Evolutionary conservation across 1,140 invertebrate species (phyloP).

Genomic region (Parasteatoda tepidariorum): DNA sequence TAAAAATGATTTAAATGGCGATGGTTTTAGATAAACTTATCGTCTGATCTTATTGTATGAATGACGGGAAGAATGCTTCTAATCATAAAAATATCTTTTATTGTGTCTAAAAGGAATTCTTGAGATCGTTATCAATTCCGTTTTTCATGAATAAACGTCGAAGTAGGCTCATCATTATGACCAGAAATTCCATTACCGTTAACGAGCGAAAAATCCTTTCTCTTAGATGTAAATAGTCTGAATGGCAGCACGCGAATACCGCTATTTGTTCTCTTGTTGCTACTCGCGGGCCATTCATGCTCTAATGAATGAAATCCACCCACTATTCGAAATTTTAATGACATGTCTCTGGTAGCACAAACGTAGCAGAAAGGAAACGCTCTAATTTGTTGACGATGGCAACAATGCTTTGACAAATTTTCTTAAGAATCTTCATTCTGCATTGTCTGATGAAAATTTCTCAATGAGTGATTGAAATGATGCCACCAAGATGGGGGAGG

Average conservation of each 20-base stretch:
- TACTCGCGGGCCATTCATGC: slow-evolving; percentile 4
- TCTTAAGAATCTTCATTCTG: slow-evolving; percentile 3
- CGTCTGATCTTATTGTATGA: neutral
- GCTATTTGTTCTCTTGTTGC: neutral
- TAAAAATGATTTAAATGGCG: no score
- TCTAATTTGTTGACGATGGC: slow-evolving; percentile 39
- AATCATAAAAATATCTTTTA: neutral
- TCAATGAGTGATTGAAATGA: neutral
- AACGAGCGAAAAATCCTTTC: neutral
- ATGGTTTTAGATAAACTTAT: neutral
- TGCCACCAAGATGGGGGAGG: neutral
- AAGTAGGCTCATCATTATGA: neutral
- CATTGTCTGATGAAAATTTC: slow-evolving; percentile 2
- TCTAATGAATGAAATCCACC: slow-evolving; percentile 35
- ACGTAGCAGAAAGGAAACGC: slow-evolving; percentile 26
- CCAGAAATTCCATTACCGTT: neutral
- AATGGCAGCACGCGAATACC: neutral
- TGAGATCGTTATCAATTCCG: neutral
- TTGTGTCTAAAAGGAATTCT: neutral
- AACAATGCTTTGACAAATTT: slow-evolving; percentile 21
- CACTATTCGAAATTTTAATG: slow-evolving; percentile 56
- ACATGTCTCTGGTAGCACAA: neutral
- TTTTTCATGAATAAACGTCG: neutral
- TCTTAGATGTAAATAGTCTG: neutral
- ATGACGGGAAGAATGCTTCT: neutral